These are phyloP conservation scores for Phrynocephalus vlangalii DNA, from an alignment of 2,797 vertebrate genomes.

Conservation along the genomic window DNA sequence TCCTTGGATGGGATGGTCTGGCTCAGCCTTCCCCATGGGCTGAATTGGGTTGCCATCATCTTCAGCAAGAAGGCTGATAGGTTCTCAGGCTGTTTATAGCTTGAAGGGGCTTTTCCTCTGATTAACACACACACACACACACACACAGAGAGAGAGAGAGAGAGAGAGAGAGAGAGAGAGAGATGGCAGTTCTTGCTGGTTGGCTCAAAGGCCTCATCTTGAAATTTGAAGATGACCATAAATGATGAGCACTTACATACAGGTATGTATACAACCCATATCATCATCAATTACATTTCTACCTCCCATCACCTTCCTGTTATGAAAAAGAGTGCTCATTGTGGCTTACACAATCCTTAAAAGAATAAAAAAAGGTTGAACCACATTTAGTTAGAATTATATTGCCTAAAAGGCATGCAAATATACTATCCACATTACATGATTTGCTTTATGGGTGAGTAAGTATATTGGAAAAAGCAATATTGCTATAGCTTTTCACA, in stretches of 20 bases:
- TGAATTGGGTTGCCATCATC: too few relatives aligned
- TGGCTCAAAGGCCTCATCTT: background rate
- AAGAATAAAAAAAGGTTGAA: too few relatives aligned
- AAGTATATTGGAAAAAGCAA: background rate
- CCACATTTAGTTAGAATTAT: too few relatives aligned
- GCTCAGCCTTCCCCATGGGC: too few relatives aligned
- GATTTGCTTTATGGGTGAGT: background rate
- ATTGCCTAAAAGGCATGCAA: background rate
- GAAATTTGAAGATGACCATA: background rate
- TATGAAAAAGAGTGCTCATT: too few relatives aligned
- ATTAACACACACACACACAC: background rate
- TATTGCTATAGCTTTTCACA: background rate
- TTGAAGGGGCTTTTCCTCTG: background rate
- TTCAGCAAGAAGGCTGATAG: background rate
- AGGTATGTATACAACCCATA: background rate
- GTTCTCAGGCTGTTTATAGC: background rate
- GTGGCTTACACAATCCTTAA: too few relatives aligned
- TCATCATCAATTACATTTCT: too few relatives aligned
- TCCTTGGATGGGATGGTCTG: background rate
- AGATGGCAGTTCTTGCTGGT: background rate
- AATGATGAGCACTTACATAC: background rate
- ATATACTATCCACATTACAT: background rate
- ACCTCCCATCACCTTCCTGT: too few relatives aligned
- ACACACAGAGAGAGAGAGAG: too few relatives aligned
- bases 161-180: too few relatives aligned